Evolutionary conservation across 2,113 vertebrate species (phyloP).

Genomic region (Calypte anna): DNA sequence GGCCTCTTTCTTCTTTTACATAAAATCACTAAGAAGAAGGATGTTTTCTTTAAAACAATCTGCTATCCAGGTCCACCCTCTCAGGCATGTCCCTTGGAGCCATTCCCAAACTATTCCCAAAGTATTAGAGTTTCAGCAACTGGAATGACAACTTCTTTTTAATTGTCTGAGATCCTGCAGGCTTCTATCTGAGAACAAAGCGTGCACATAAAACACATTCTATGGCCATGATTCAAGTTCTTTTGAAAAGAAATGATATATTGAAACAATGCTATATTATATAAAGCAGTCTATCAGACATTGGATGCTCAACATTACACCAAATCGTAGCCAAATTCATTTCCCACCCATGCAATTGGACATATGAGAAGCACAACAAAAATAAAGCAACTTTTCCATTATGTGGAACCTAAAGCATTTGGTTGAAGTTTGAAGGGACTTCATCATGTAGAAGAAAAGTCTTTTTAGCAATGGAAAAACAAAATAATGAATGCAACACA

Average conservation of each 20-base stretch:
- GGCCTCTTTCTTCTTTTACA: constrained; percentile 45
- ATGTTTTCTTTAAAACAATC: constrained; percentile 62
- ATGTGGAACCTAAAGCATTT: not conserved
- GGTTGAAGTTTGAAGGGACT: not conserved
- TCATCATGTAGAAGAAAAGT: not conserved
- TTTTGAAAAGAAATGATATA: constrained; percentile 69
- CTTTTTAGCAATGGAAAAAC: not conserved
- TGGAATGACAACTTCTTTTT: constrained; percentile 60
- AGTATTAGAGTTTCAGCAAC: constrained; percentile 9
- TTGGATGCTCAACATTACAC: not conserved
- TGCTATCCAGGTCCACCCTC: constrained; percentile 60
- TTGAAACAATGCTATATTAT: constrained; percentile 50
- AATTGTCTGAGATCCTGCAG: constrained; percentile 71
- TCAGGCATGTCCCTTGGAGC: constrained; percentile 61
- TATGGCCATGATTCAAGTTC: constrained; percentile 53
- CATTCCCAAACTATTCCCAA: constrained; percentile 49
- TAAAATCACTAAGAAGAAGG: constrained; percentile 38
- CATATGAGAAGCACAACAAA: not conserved
- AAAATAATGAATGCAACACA: not conserved
- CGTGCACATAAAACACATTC: constrained; percentile 24
- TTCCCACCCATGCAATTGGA: constrained; percentile 9
- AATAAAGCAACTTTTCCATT: not conserved
- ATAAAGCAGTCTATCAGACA: not conserved
- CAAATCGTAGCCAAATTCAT: not conserved
- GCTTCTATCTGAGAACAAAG: constrained; percentile 67